Evolutionary conservation across 2,113 vertebrate species (phyloP).

Genomic region (Probosciger aterrimus): DNA sequence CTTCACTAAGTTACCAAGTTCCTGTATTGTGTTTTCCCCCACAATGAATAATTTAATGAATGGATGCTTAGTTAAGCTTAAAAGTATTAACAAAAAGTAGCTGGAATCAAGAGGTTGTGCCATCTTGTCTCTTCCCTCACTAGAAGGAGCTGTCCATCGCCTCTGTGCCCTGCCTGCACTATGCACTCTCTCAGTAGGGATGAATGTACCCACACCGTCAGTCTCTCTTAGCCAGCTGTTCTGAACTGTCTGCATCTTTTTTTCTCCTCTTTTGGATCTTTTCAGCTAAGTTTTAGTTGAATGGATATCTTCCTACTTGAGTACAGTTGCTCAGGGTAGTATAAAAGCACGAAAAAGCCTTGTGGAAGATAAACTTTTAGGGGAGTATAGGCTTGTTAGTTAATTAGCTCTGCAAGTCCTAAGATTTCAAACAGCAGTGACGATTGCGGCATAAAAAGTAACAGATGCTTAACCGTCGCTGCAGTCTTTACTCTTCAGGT

Average conservation of each 20-base stretch:
- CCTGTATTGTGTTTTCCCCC: background rate
- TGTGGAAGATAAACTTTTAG: conserved; percentile 13
- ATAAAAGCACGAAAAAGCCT: background rate
- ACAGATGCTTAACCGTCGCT: background rate
- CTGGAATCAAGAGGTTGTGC: background rate
- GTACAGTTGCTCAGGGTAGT: background rate
- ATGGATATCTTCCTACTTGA: background rate
- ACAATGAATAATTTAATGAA: background rate
- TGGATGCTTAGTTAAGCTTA: background rate
- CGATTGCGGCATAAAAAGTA: background rate
- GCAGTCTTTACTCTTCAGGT: conserved; percentile 2
- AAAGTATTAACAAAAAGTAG: background rate
- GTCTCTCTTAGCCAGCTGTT: background rate
- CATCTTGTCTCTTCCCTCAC: rapidly evolving
- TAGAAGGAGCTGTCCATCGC: background rate
- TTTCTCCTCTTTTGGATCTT: background rate
- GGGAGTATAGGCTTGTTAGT: background rate
- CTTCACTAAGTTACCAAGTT: background rate
- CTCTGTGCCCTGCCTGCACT: background rate
- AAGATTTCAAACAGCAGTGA: background rate
- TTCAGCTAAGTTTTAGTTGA: background rate
- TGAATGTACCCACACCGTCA: background rate
- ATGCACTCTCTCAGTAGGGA: too few relatives aligned
- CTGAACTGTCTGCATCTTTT: background rate
- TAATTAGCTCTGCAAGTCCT: conserved; percentile 19